Conservation (phyloP, 2,888 invertebrate genomes). For the Drosophila multiciliata region DNA sequence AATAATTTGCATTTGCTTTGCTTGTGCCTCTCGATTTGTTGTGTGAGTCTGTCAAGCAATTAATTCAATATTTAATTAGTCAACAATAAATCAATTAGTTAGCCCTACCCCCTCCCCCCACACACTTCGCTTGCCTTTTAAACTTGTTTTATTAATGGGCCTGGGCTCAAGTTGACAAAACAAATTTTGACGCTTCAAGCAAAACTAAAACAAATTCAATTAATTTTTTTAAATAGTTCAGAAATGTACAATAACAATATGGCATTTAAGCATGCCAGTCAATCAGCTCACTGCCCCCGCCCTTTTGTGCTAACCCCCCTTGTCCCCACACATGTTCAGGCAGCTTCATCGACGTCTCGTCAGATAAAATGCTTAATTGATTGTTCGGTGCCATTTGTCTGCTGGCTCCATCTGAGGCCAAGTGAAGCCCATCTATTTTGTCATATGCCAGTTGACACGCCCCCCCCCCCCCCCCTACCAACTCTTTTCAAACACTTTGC, state of each 20-base stretch:
- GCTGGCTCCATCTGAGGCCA: constrained; percentile 47
- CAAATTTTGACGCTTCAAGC: constrained; percentile 47
- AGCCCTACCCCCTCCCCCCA: constrained; percentile 16
- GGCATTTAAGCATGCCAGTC: constrained; percentile 17
- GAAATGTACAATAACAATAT: constrained; percentile 38
- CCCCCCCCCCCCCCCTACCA: not conserved
- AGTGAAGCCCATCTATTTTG: constrained; percentile 54
- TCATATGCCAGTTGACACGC: constrained; percentile 48
- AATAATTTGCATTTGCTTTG: constrained; percentile 59
- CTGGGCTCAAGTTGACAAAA: constrained; percentile 63
- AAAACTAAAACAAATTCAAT: constrained; percentile 73
- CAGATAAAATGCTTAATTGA: constrained; percentile 71
- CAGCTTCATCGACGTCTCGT: constrained; percentile 44
- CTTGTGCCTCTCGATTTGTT: constrained; percentile 29
- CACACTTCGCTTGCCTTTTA: constrained; percentile 4
- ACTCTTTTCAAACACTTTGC: constrained; percentile 53
- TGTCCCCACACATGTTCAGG: not conserved
- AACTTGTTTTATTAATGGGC: constrained; percentile 70
- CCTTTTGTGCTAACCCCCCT: not conserved
- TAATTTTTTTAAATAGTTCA: constrained; percentile 67
- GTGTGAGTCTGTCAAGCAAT: constrained; percentile 57
- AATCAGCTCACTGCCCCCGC: constrained; percentile 7
- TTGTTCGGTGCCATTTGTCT: constrained; percentile 74
- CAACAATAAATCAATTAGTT: constrained; percentile 80
- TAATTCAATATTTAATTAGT: constrained; percentile 79